Evolutionary conservation across 2,888 invertebrate species (phyloP).

Genomic region (Troides helena): DNA sequence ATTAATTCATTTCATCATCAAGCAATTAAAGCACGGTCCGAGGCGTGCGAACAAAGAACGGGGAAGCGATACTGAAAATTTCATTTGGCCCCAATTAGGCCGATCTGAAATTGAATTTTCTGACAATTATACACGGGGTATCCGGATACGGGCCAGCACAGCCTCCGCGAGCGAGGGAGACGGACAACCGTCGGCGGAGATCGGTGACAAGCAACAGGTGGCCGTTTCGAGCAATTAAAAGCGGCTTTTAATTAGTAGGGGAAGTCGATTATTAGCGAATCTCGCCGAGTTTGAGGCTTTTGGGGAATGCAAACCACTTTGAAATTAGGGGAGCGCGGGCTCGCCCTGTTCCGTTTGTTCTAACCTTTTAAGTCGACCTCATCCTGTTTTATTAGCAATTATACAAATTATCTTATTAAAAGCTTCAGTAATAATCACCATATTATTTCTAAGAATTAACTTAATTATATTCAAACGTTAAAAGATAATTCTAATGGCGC

Average conservation of each 20-base stretch:
- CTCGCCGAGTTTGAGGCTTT: conserved; percentile 65
- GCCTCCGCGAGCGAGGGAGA: conserved; percentile 56
- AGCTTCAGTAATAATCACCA: background rate
- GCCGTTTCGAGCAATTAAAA: conserved; percentile 76
- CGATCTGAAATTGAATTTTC: conserved; percentile 73
- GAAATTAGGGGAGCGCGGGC: conserved; percentile 51
- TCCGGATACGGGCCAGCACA: conserved; percentile 76
- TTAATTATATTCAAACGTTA: background rate
- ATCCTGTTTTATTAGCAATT: conserved; percentile 25
- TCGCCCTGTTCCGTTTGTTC: conserved; percentile 30
- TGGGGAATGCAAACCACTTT: conserved; percentile 68
- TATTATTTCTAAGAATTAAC: background rate
- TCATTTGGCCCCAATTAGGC: conserved; percentile 73
- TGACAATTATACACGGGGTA: conserved; percentile 67
- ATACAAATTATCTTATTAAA: conserved; percentile 16
- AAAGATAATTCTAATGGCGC: background rate
- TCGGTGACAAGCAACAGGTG: conserved; percentile 72
- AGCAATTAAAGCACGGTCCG: conserved; percentile 64
- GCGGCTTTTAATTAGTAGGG: conserved; percentile 77
- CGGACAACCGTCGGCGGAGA: conserved; percentile 39
- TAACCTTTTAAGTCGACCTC: conserved; percentile 19
- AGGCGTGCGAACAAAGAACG: conserved; percentile 63
- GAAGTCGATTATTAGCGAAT: conserved; percentile 75
- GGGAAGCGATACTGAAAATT: conserved; percentile 65
- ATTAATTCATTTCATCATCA: conserved; percentile 66